Percentiles rank a stretch among this genome's conserved stretches.
Evolutionary conservation across 2,888 invertebrate genomes (phyloP).

Genomic region (Didymodactylos carnosus): DNA sequence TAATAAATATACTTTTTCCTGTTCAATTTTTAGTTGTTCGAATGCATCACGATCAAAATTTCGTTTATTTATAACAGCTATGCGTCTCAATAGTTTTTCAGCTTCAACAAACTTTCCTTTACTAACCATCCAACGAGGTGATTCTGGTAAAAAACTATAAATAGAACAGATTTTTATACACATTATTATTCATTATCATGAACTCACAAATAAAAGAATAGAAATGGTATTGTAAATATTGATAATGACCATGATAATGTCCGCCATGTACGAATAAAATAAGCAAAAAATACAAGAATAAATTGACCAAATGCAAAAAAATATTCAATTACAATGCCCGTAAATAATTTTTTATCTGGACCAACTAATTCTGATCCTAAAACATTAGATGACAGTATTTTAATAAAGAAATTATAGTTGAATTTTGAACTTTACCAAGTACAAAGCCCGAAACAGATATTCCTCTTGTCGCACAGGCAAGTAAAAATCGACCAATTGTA

Average conservation of each 20-base stretch:
- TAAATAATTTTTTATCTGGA: neutral
- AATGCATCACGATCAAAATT: neutral
- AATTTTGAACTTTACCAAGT: neutral
- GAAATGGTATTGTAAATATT: constrained; percentile 3
- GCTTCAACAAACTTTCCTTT: neutral
- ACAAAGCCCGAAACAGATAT: neutral
- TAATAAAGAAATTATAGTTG: neutral
- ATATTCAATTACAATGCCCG: constrained; percentile 12
- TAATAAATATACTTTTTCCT: neutral
- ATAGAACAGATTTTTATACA: neutral
- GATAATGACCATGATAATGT: neutral
- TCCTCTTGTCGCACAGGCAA: neutral
- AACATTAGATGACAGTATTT: neutral
- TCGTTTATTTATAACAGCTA: constrained; percentile 7
- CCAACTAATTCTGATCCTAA: no score
- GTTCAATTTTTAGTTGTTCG: neutral
- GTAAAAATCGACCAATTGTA: neutral
- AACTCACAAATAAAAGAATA: constrained; percentile 19
- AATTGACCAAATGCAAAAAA: constrained; percentile 13
- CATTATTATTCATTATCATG: neutral
- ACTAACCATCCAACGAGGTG: constrained; percentile 11
- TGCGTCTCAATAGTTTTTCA: neutral
- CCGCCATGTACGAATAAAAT: constrained; percentile 8
- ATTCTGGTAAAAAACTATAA: constrained; percentile 8
- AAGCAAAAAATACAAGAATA: constrained; percentile 1